These are phyloP conservation scores for Thymelicus acteon DNA, from an alignment of 2,888 invertebrate genomes.

Conservation along the genomic window DNA sequence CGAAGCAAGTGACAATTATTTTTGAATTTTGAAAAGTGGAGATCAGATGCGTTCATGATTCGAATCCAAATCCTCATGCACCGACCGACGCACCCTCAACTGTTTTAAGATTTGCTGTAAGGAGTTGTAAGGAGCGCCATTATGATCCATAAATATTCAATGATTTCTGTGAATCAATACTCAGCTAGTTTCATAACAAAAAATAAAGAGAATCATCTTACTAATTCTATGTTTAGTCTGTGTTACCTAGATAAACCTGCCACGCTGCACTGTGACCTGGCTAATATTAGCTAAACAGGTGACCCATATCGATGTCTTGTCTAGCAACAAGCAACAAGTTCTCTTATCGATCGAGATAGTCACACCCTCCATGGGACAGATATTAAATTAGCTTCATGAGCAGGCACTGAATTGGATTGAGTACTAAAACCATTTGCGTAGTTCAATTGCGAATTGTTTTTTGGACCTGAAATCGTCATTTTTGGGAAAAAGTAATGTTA, in stretches of 20 bases:
- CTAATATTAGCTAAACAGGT: conserved; percentile 20
- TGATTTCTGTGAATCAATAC: too few relatives aligned
- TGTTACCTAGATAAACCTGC: background rate
- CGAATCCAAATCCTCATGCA: too few relatives aligned
- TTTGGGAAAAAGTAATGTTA: background rate
- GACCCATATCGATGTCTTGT: conserved; percentile 6
- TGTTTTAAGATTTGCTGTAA: too few relatives aligned
- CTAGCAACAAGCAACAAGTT: conserved; percentile 17
- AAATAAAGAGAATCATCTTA: too few relatives aligned
- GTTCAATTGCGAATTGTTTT: background rate
- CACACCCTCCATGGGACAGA: conserved; percentile 1
- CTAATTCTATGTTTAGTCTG: too few relatives aligned
- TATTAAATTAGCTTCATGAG: background rate
- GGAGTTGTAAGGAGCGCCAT: too few relatives aligned
- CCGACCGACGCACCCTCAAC: too few relatives aligned
- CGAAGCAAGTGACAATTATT: too few relatives aligned
- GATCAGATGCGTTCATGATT: too few relatives aligned
- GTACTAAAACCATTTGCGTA: background rate
- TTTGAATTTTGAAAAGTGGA: too few relatives aligned
- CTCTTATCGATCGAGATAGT: conserved; percentile 14
- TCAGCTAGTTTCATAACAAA: too few relatives aligned
- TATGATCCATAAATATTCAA: too few relatives aligned
- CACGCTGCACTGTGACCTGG: background rate
- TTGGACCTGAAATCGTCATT: background rate
- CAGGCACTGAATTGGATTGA: background rate